Conservation (phyloP, 2,888 invertebrate genomes). For the Drosophila emarginata region DNA sequence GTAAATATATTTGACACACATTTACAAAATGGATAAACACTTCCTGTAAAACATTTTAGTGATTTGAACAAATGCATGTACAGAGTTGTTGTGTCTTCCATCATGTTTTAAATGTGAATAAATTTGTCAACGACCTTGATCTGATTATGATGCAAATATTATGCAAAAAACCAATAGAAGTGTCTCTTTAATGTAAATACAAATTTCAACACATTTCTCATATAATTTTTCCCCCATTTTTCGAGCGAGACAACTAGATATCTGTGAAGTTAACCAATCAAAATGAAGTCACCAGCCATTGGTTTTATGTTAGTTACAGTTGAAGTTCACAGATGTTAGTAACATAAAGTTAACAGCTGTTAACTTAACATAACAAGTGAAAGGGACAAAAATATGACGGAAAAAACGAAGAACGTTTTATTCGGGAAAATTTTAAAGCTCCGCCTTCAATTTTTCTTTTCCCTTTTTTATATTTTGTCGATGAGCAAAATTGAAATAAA, state of each 20-base stretch:
- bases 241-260: constrained; percentile 61
- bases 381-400: too few relatives aligned
- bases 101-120: constrained; percentile 33
- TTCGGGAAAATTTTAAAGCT: too few relatives aligned
- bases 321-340: too few relatives aligned
- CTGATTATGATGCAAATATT: constrained; percentile 50
- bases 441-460: too few relatives aligned
- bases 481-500: too few relatives aligned
- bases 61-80: background rate
- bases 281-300: background rate
- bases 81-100: background rate
- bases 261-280: constrained; percentile 47
- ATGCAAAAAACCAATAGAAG: constrained; percentile 42
- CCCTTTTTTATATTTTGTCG: too few relatives aligned
- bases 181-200: constrained; percentile 33
- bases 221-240: constrained; percentile 9
- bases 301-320: too few relatives aligned
- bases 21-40: background rate
- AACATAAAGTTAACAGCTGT: too few relatives aligned
- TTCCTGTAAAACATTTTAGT: background rate
- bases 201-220: constrained; percentile 50
- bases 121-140: constrained; percentile 58
- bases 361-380: too few relatives aligned
- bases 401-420: too few relatives aligned
- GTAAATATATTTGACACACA: background rate